These are phyloP conservation scores for Chlorospingus flavigularis DNA, from an alignment of 2,797 vertebrate species.

Conservation along the genomic window DNA sequence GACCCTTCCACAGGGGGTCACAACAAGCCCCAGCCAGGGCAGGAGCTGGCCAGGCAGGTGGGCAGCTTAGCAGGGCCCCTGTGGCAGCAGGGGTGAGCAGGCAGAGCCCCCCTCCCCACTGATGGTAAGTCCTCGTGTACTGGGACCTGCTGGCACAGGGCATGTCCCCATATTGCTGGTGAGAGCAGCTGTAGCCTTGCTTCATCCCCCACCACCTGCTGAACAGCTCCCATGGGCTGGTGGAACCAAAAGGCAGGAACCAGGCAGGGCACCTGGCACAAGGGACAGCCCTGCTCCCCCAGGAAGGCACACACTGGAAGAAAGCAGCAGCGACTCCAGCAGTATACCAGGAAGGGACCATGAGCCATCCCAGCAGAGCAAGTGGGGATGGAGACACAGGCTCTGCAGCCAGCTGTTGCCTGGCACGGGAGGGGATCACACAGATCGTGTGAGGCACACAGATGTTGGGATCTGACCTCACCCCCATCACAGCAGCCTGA, in stretches of 20 bases:
- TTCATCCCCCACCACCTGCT: not conserved
- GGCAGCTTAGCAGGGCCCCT: not conserved
- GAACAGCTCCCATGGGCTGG: not conserved
- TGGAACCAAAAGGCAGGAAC: not conserved
- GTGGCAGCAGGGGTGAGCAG: not conserved
- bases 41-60: not conserved
- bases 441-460: no score
- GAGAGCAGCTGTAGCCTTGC: not conserved
- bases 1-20: not conserved
- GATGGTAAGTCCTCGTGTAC: rapidly evolving
- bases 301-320: not conserved
- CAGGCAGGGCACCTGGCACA: not conserved
- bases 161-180: rapidly evolving
- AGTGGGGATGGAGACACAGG: not conserved
- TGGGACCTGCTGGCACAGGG: not conserved
- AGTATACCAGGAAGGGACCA: not conserved
- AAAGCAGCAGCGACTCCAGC: not conserved
- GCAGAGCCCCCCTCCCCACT: rapidly evolving
- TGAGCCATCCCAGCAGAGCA: not conserved
- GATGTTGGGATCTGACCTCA: not conserved
- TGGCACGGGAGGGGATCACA: not conserved
- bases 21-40: not conserved
- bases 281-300: rapidly evolving
- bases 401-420: not conserved
- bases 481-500: not conserved